Percentiles rank a stretch among this genome's conserved stretches.
These are phyloP conservation scores for Drosophila lutescens DNA, from an alignment of 2,888 invertebrate species.

Conservation along the genomic window DNA sequence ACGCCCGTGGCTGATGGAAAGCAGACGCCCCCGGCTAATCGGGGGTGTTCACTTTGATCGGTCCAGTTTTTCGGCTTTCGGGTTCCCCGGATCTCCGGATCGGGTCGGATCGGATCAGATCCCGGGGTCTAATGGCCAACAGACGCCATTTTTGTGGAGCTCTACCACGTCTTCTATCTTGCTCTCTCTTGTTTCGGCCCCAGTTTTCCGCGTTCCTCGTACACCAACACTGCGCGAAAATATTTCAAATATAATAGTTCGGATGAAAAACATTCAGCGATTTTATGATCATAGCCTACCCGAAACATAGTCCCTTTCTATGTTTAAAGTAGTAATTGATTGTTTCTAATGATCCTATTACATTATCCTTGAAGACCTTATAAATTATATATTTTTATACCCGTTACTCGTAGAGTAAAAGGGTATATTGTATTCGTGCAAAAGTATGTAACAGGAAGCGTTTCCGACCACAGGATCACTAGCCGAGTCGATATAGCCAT, in stretches of 20 bases:
- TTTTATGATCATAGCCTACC: too few relatives aligned
- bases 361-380: too few relatives aligned
- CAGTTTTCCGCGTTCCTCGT: background rate
- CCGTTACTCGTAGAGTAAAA: too few relatives aligned
- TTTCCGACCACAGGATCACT: too few relatives aligned
- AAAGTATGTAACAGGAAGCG: too few relatives aligned
- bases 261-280: too few relatives aligned
- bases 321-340: too few relatives aligned
- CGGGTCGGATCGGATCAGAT: background rate
- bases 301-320: too few relatives aligned
- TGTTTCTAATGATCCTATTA: too few relatives aligned
- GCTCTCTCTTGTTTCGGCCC: conserved; percentile 1
- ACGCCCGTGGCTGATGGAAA: conserved; percentile 74
- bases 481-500: too few relatives aligned
- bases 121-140: conserved; percentile 40
- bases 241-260: background rate
- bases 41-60: conserved; percentile 21
- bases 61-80: background rate
- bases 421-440: too few relatives aligned
- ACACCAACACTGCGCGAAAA: background rate
- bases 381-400: too few relatives aligned
- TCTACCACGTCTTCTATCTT: background rate
- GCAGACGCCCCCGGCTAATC: conserved; percentile 46
- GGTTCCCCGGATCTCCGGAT: conserved; percentile 8
- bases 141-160: conserved; percentile 64